Base-by-base conservation (phyloP, 2,113 vertebrate species). In the Chitala chitala region DNA sequence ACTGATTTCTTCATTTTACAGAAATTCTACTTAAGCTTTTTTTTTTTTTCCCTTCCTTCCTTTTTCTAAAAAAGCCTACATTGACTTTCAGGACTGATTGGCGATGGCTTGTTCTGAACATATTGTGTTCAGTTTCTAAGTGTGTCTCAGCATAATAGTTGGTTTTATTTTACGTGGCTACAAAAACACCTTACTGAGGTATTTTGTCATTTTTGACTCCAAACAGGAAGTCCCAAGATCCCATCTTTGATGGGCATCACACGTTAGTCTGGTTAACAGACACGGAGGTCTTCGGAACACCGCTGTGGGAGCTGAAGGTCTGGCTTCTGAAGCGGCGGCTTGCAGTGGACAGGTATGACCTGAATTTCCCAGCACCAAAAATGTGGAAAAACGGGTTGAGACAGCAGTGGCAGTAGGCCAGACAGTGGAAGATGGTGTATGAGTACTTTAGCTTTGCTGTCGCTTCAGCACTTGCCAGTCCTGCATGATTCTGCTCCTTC, bases 381-480 rank as follows among this genome's bases (percentile, higher is more conserved):
- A 84, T 83, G 0, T 91, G 88, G 66, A 91, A 80, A 48, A 91
- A 54, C 0, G 90, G 90, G 77, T 86, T 92, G 71, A 89, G 15
- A 2, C 89, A 91, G 75, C 89, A 90, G 80, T 89, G 89, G 0
- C 78, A 82, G 53, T 81, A 75, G 13, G 80, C 84, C 0, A 92
- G 69, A 24, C 84, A 73, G 48, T 86, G 48, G 0, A 82, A 84
- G 48, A 90, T 55, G 0, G 77, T 80, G 0, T 78, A 59, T 1
- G 83, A 76, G 58, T 81, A 0, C 54, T 81, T 63, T 1, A 86
- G 42, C 22, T 63, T 36, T 1, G 80, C 76, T 5, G 65, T 75
- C 48, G 72, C 75, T 12, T 75, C 56, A 9, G 81, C 82, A 2
- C 33, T 36, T 1, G 1, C 0, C 22, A 44, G 46, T 5, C 72